Evolutionary conservation across 2,797 vertebrate species (phyloP).

Genomic region (Gambusia yucatana): DNA sequence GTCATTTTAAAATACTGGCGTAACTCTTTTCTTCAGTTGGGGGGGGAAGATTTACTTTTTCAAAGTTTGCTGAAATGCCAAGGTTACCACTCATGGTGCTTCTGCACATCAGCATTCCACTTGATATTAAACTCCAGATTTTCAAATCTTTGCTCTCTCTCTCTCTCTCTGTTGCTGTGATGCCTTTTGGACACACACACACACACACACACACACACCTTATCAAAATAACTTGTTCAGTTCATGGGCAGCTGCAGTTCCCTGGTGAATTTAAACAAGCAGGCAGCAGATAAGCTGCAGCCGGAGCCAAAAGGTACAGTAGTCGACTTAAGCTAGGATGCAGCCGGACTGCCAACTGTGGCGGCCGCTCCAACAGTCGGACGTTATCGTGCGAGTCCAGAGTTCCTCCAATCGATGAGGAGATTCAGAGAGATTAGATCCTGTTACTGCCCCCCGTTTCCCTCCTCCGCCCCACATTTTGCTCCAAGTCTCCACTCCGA

Average conservation of each 20-base stretch:
- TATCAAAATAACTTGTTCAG: constrained; percentile 1
- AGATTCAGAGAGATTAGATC: constrained; percentile 65
- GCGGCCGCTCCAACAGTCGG: constrained; percentile 50
- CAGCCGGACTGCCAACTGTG: constrained; percentile 31
- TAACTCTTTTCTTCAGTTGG: not conserved
- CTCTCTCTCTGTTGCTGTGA: not conserved
- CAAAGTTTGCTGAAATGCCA: not conserved
- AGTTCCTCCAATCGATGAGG: constrained; percentile 55
- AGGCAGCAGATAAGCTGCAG: constrained; percentile 27
- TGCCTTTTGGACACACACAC: constrained; percentile 8
- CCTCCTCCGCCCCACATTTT: constrained; percentile 24
- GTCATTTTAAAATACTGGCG: not conserved
- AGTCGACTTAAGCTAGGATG: constrained; percentile 39
- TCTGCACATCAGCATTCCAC: not conserved
- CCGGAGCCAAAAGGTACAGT: constrained; percentile 35
- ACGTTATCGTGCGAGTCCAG: constrained; percentile 50
- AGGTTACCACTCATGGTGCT: not conserved
- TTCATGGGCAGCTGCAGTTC: constrained; percentile 26
- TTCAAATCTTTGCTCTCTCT: not conserved
- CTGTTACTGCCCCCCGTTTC: constrained; percentile 36
- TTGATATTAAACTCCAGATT: constrained; percentile 3
- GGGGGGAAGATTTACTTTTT: not conserved
- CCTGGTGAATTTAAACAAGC: constrained; percentile 18
- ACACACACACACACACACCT: not conserved
- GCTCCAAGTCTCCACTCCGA: constrained; percentile 19